Percentiles rank a stretch among this genome's conserved stretches.
These are phyloP conservation scores for Peromyscus eremicus DNA, from an alignment of 2,797 vertebrate genomes.

Conservation along the genomic window DNA sequence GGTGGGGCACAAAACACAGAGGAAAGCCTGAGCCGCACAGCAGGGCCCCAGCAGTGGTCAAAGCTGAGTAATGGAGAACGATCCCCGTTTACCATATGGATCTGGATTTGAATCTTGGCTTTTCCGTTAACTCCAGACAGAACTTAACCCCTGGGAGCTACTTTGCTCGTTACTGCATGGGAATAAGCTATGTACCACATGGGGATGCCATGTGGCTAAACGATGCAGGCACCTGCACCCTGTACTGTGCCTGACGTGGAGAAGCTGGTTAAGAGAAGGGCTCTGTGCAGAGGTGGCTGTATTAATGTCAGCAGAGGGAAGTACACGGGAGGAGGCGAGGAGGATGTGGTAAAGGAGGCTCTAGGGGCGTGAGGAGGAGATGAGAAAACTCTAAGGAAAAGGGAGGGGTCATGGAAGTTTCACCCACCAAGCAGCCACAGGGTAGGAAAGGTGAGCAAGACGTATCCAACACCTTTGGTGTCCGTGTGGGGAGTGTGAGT, in stretches of 20 bases:
- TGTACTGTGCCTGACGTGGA: neutral
- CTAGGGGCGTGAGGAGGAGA: neutral
- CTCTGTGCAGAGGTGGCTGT: neutral
- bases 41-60: neutral
- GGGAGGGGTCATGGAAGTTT: neutral
- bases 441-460: neutral
- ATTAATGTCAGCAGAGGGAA: neutral
- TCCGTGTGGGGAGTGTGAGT: neutral
- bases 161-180: neutral
- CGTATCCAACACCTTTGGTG: neutral
- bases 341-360: neutral
- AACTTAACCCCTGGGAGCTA: neutral
- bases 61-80: neutral
- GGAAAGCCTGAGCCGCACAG: neutral
- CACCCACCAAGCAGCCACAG: neutral
- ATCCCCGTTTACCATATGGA: neutral
- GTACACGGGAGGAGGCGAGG: neutral
- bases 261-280: neutral
- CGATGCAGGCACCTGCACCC: neutral
- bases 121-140: neutral
- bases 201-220: neutral
- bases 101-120: constrained; percentile 44
- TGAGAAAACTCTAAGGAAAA: neutral
- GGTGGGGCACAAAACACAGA: neutral
- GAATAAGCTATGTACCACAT: neutral